A percentile compares a stretch with the other conserved stretches of the same genome.
phyloP scores from a whole-genome alignment of 2,113 vertebrate species.

The Brachypteracias leptosomus region DNA sequence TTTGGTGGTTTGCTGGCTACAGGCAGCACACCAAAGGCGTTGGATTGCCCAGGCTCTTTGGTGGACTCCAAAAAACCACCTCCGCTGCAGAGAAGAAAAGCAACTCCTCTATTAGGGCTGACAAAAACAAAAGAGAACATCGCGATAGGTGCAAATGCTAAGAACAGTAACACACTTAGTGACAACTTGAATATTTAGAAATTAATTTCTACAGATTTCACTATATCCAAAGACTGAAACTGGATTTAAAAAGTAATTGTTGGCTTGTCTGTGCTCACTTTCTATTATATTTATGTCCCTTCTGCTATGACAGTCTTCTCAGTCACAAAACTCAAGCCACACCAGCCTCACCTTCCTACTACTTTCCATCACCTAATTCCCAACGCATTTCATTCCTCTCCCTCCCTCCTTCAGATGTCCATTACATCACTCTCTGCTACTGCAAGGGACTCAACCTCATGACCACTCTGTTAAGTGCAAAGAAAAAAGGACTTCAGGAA shows the following conservation, averaged over 20 bases:
- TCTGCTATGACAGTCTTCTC: background rate
- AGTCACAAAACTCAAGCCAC: background rate
- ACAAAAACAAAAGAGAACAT: background rate
- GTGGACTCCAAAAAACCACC: background rate
- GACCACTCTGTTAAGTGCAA: background rate
- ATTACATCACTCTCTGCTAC: conserved; percentile 14
- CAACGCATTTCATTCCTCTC: background rate
- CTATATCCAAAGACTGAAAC: background rate
- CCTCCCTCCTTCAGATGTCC: background rate
- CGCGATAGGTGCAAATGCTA: background rate
- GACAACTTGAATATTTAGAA: background rate
- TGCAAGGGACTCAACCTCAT: background rate
- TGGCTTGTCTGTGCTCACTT: background rate
- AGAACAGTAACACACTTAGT: background rate
- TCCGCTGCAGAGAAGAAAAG: background rate
- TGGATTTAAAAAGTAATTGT: background rate
- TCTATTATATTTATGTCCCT: background rate
- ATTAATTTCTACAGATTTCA: background rate
- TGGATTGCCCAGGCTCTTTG: background rate
- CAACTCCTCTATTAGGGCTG: background rate
- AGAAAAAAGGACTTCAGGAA: background rate
- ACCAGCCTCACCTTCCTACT: background rate
- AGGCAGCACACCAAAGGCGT: background rate
- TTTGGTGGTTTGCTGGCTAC: background rate
- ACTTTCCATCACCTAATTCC: background rate